These are phyloP conservation scores for Helarctos malayanus DNA, from an alignment of 2,797 vertebrate species.

Conservation along the genomic window DNA sequence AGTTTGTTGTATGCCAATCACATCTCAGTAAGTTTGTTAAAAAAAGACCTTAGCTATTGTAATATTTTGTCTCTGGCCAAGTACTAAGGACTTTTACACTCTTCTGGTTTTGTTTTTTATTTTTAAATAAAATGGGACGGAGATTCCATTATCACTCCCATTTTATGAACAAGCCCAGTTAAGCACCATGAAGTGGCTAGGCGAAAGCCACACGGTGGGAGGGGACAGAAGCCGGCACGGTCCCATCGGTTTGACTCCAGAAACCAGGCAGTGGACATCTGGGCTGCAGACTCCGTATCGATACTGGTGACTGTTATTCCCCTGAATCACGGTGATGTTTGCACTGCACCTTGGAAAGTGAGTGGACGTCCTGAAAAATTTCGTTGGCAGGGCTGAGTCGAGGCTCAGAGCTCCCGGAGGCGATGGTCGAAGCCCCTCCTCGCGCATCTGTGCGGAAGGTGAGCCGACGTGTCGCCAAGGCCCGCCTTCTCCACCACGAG, in stretches of 20 bases:
- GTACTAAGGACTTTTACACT: not conserved
- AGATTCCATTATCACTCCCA: not conserved
- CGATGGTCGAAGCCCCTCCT: not conserved
- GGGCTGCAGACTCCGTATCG: not conserved
- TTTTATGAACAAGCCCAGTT: not conserved
- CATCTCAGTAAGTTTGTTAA: not conserved
- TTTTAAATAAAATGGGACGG: conserved; percentile 3
- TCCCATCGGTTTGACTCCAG: not conserved
- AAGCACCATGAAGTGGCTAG: not conserved
- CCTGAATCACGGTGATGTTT: not conserved
- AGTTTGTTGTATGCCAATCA: not conserved
- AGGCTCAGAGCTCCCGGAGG: not conserved
- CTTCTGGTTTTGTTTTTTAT: not conserved
- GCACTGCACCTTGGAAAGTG: not conserved
- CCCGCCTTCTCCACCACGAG: rapidly evolving
- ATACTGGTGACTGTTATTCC: not conserved
- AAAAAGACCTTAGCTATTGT: not conserved
- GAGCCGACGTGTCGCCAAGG: too few species aligned
- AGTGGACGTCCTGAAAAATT: not conserved
- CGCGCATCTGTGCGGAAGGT: not conserved
- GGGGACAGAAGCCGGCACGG: not conserved
- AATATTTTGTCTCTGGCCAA: conserved; percentile 15
- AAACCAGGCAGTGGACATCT: not conserved
- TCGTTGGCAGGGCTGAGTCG: not conserved
- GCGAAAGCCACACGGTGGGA: not conserved